Evolutionary conservation across 2,888 invertebrate genomes (phyloP).

Genomic region (Drosophila kambysellisi): DNA sequence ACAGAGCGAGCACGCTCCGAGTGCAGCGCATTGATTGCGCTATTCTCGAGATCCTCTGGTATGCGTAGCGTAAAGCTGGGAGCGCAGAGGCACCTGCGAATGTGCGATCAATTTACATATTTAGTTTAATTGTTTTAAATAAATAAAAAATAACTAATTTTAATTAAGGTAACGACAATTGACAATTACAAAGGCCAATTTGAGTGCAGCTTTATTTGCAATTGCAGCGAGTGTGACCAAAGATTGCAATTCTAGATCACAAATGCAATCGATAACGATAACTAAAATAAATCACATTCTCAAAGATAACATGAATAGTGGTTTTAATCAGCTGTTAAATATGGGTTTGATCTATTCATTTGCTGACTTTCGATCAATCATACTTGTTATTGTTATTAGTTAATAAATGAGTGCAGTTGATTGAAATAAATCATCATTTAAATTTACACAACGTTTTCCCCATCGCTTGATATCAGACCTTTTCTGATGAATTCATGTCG

Average conservation of each 20-base stretch:
- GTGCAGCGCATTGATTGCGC: slow-evolving; percentile 75
- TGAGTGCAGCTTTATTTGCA: background rate
- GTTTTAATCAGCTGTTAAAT: background rate
- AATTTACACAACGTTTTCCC: slow-evolving; percentile 5
- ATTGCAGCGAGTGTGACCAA: slow-evolving; percentile 9
- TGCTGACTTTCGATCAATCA: background rate
- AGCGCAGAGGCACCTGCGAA: slow-evolving; percentile 75
- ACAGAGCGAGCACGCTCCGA: slow-evolving; percentile 76
- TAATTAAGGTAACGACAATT: no score
- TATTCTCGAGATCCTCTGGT: slow-evolving; percentile 81
- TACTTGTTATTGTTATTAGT: background rate
- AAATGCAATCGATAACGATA: slow-evolving; percentile 14
- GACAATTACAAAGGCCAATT: background rate
- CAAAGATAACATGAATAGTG: background rate
- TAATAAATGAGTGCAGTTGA: background rate
- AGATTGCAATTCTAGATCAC: background rate
- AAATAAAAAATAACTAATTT: background rate
- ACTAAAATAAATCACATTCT: background rate
- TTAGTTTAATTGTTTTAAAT: background rate
- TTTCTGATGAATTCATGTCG: slow-evolving; percentile 37
- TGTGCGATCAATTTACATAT: fast-evolving
- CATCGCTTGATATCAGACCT: slow-evolving; percentile 6
- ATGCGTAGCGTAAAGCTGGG: slow-evolving; percentile 73
- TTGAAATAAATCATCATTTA: background rate
- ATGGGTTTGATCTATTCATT: background rate